A percentile compares a stretch with the other conserved stretches of the same genome.
phyloP scores from a whole-genome alignment of 2,113 vertebrate species.

The Australoheros scitulus region DNA sequence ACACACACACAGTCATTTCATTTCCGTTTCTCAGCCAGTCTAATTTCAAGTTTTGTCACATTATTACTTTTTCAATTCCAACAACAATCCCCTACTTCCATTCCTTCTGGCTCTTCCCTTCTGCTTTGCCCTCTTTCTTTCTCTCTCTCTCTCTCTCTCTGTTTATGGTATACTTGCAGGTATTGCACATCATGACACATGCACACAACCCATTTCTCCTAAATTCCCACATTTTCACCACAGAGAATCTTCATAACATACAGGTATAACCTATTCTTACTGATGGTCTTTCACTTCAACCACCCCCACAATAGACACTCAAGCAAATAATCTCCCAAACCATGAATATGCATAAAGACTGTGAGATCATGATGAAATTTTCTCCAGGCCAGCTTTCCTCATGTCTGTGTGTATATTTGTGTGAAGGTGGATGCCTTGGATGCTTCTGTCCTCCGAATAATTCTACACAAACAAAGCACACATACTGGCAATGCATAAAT shows the following conservation, averaged over 20 bases:
- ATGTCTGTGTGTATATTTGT: slow-evolving; percentile 18
- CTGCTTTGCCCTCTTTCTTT: neutral
- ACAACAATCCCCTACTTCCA: slow-evolving; percentile 46
- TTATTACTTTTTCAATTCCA: slow-evolving; percentile 67
- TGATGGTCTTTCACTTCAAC: neutral
- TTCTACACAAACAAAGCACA: slow-evolving; percentile 35
- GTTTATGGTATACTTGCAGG: neutral
- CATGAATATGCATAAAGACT: slow-evolving; percentile 53
- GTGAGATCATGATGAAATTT: slow-evolving; percentile 49
- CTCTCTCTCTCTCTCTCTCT: neutral
- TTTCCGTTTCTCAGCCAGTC: slow-evolving; percentile 55
- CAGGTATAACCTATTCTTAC: neutral
- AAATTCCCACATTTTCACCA: neutral
- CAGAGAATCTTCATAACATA: neutral
- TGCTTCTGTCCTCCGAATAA: slow-evolving; percentile 55
- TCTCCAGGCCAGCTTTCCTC: slow-evolving; percentile 28
- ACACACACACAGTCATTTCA: slow-evolving; percentile 46
- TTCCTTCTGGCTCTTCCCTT: neutral
- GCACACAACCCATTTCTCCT: neutral
- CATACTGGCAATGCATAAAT: slow-evolving; percentile 23
- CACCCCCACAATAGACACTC: neutral
- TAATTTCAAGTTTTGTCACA: slow-evolving; percentile 65
- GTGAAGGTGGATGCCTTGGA: slow-evolving; percentile 15
- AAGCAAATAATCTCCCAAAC: slow-evolving; percentile 13
- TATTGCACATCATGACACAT: neutral